Percentiles rank a stretch among this genome's conserved stretches.
Evolutionary conservation across 2,113 vertebrate species (phyloP).

Genomic region (Thalassoma bifasciatum): DNA sequence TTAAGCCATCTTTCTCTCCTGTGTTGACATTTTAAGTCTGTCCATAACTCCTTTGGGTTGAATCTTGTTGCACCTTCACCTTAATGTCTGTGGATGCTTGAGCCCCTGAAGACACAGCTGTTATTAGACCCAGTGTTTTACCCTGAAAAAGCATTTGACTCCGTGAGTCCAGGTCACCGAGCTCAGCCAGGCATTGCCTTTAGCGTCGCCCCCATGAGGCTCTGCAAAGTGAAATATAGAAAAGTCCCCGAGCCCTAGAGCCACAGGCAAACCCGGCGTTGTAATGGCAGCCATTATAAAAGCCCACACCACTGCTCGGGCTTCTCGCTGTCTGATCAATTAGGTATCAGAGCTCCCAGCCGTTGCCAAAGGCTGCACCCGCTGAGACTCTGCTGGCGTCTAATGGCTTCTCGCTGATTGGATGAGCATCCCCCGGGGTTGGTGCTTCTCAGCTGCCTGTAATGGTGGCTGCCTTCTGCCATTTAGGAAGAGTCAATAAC

Average conservation of each 20-base stretch:
- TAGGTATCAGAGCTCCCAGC: slow-evolving; percentile 42
- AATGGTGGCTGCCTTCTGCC: slow-evolving; percentile 29
- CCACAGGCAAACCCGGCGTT: slow-evolving; percentile 31
- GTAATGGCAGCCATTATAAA: slow-evolving; percentile 57
- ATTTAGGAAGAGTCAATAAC: slow-evolving; percentile 19
- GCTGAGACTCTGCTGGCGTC: slow-evolving; percentile 45
- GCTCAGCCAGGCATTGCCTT: slow-evolving; percentile 25
- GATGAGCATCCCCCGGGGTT: slow-evolving; percentile 32
- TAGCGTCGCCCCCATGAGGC: slow-evolving; percentile 8
- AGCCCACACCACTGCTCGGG: slow-evolving; percentile 11
- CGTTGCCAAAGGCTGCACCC: slow-evolving; percentile 46
- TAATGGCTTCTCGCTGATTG: slow-evolving; percentile 64
- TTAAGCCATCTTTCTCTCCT: too few relatives aligned
- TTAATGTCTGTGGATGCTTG: not conserved
- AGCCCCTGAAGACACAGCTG: slow-evolving; percentile 17
- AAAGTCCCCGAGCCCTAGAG: not conserved
- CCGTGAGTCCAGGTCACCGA: slow-evolving; percentile 14
- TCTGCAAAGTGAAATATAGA: slow-evolving; percentile 17
- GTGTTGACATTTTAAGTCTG: too few relatives aligned
- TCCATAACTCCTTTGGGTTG: not conserved
- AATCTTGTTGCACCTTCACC: not conserved
- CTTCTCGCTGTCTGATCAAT: slow-evolving; percentile 61
- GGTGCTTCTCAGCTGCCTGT: slow-evolving; percentile 29
- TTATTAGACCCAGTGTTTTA: slow-evolving; percentile 2
- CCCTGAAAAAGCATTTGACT: slow-evolving; percentile 11